These are phyloP conservation scores for Willowsia nigromaculata DNA, from an alignment of 2,888 invertebrate genomes.

Conservation along the genomic window DNA sequence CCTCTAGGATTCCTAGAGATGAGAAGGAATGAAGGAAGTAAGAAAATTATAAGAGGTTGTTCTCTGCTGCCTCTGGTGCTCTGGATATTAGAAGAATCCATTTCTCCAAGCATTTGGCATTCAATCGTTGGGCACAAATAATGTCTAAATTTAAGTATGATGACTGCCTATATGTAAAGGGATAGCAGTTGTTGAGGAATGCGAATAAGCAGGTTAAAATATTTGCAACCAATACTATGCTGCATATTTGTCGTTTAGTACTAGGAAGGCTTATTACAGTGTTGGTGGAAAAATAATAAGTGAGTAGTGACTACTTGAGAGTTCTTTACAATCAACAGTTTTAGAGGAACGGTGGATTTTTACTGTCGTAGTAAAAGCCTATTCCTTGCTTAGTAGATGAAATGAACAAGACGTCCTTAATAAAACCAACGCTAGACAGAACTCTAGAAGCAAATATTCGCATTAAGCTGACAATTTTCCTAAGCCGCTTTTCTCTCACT, in stretches of 20 bases:
- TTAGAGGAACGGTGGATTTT: background rate
- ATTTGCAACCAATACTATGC: slow-evolving; percentile 42
- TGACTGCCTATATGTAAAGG: background rate
- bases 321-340: slow-evolving; percentile 23
- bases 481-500: slow-evolving; percentile 69
- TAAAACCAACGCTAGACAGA: slow-evolving; percentile 18
- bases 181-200: background rate
- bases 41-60: slow-evolving; percentile 27
- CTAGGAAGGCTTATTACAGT: background rate
- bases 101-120: background rate
- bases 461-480: slow-evolving; percentile 65
- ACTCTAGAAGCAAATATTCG: slow-evolving; percentile 24
- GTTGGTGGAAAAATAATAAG: too few species aligned
- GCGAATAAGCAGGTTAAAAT: slow-evolving; percentile 34
- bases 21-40: slow-evolving; percentile 13
- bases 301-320: slow-evolving; percentile 3
- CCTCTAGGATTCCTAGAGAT: slow-evolving; percentile 54
- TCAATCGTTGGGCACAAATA: background rate
- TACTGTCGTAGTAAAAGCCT: background rate
- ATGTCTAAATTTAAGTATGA: background rate
- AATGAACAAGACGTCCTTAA: background rate
- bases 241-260: background rate
- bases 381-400: background rate
- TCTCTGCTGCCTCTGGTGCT: background rate
- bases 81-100: background rate